phyloP scores from a whole-genome alignment of 2,888 invertebrate genomes.

The Erebia palarica region DNA sequence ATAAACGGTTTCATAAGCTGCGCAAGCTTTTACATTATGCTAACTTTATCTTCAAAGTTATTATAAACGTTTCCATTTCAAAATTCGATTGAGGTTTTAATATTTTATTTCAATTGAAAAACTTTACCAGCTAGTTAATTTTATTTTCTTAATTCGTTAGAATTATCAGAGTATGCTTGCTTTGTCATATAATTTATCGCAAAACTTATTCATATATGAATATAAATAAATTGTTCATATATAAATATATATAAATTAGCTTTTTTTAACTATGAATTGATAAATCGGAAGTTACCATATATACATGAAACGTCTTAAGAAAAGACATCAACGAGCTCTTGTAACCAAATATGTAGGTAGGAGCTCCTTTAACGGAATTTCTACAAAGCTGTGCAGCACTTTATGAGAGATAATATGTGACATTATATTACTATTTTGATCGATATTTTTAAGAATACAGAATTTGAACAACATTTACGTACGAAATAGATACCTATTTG shows the following conservation, averaged over 20 bases:
- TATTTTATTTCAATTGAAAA: neutral
- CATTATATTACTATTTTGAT: neutral
- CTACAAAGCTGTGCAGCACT: neutral
- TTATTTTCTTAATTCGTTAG: neutral
- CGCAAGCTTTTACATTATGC: slow-evolving; percentile 18
- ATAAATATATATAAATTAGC: neutral
- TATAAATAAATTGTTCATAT: too few relatives aligned
- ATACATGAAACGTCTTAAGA: slow-evolving; percentile 47
- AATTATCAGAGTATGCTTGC: neutral
- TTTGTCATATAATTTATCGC: neutral
- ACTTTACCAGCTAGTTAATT: neutral
- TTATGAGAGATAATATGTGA: neutral
- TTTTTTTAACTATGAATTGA: neutral
- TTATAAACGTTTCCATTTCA: neutral
- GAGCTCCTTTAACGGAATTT: slow-evolving; percentile 14
- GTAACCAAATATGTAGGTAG: slow-evolving; percentile 22
- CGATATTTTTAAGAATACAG: too few relatives aligned
- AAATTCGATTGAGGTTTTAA: neutral
- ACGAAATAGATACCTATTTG: slow-evolving; percentile 2
- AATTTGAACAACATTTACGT: neutral
- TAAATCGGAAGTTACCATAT: neutral
- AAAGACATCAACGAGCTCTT: slow-evolving; percentile 70
- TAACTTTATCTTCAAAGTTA: neutral
- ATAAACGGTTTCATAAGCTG: slow-evolving; percentile 30
- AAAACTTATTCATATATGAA: neutral